Conservation (phyloP, 2,113 vertebrate genomes). For the Pseudolaguvia tuberculata region DNA sequence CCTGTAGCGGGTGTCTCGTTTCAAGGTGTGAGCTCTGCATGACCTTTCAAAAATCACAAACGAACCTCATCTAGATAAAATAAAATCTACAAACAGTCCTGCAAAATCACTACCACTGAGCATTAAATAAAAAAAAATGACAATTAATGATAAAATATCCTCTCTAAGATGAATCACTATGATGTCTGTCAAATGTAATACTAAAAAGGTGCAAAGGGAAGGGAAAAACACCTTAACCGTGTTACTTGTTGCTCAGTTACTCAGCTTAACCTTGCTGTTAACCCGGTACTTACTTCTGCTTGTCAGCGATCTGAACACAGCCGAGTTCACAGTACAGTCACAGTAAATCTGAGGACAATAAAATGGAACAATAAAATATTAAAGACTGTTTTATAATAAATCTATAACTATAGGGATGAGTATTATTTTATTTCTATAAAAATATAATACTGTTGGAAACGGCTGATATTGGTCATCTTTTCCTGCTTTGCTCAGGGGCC, state of each 20-base stretch:
- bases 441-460: too few relatives aligned
- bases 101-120: not conserved
- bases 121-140: not conserved
- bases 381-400: not conserved
- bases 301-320: slow-evolving; percentile 14
- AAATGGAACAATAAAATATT: not conserved
- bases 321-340: slow-evolving; percentile 26
- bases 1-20: slow-evolving; percentile 87
- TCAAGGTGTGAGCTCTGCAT: slow-evolving; percentile 91
- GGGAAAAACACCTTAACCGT: too few relatives aligned
- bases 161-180: not conserved
- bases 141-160: not conserved
- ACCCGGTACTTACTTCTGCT: slow-evolving; percentile 22
- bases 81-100: not conserved
- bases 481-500: too few relatives aligned
- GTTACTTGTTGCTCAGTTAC: too few relatives aligned
- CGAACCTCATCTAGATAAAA: not conserved
- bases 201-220: too few relatives aligned
- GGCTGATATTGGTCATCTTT: too few relatives aligned
- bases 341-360: slow-evolving; percentile 16
- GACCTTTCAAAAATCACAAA: slow-evolving; percentile 50
- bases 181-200: not conserved
- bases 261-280: not conserved
- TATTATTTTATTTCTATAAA: too few relatives aligned
- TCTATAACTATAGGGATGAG: too few relatives aligned